phyloP scores from a whole-genome alignment of 2,797 vertebrate species.

The Pteronotus mesoamericanus region DNA sequence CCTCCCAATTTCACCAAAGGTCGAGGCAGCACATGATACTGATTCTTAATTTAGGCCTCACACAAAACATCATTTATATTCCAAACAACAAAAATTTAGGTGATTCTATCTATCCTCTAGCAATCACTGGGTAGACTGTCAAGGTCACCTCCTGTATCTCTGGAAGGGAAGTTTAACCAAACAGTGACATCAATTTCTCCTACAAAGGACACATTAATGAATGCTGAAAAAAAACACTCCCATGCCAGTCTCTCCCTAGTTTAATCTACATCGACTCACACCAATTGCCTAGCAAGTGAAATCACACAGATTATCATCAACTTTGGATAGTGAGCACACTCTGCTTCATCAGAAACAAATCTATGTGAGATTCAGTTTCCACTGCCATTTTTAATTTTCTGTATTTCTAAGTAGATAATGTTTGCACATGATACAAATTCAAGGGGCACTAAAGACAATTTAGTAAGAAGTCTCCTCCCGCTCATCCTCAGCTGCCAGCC shows the following conservation, averaged over 20 bases:
- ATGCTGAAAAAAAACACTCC: not conserved
- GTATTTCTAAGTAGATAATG: not conserved
- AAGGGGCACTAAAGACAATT: not conserved
- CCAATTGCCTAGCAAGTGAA: not conserved
- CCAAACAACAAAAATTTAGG: not conserved
- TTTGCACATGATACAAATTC: not conserved
- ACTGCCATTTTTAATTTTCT: too few relatives aligned
- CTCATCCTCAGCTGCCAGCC: rapidly evolving
- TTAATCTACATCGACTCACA: not conserved
- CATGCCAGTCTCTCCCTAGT: too few relatives aligned
- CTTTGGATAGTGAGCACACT: too few relatives aligned
- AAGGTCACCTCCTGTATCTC: not conserved
- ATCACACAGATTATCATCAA: not conserved
- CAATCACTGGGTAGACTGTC: not conserved
- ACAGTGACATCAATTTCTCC: not conserved
- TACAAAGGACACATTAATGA: not conserved
- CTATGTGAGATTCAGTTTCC: not conserved
- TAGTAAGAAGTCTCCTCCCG: not conserved
- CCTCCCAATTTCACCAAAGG: not conserved
- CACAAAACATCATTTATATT: not conserved
- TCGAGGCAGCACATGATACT: not conserved
- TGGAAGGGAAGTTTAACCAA: not conserved
- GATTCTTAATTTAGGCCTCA: not conserved
- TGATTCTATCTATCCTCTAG: not conserved
- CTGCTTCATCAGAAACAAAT: too few relatives aligned